Percentiles rank a stretch among this genome's conserved stretches.
These are phyloP conservation scores for Trimorus sp. DNA, from an alignment of 2,888 invertebrate genomes.

Conservation along the genomic window DNA sequence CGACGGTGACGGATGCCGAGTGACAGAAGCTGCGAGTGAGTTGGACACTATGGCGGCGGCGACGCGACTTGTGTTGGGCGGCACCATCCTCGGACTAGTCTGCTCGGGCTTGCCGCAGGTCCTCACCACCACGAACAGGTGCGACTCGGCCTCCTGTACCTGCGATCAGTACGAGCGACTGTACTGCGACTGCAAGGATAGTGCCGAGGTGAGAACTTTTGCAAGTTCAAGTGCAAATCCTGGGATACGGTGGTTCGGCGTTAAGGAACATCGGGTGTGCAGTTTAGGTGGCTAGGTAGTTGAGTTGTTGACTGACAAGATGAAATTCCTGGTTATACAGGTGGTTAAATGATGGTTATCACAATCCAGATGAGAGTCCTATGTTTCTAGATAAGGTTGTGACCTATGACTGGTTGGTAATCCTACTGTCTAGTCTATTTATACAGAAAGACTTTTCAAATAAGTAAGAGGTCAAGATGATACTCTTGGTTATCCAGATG, in stretches of 20 bases:
- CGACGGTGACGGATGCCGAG: conserved; percentile 51
- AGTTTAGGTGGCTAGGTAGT: not conserved
- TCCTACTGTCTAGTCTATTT: no score
- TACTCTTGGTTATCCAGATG: not conserved
- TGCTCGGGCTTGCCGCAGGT: conserved; percentile 73
- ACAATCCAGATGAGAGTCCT: no score
- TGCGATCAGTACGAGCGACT: conserved; percentile 84
- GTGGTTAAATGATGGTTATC: no score
- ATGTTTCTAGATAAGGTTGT: no score
- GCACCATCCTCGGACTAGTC: conserved; percentile 78
- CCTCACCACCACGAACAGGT: conserved; percentile 76
- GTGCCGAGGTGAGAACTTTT: conserved; percentile 80
- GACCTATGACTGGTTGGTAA: no score
- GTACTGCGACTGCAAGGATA: conserved; percentile 83
- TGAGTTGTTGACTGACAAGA: no score
- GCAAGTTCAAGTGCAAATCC: not conserved
- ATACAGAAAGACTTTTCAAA: no score
- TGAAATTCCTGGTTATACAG: no score
- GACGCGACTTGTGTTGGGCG: conserved; percentile 75
- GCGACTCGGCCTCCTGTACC: conserved; percentile 83
- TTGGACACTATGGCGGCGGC: conserved; percentile 74
- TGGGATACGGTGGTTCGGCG: not conserved
- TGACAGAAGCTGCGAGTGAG: conserved; percentile 41
- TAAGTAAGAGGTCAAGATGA: no score
- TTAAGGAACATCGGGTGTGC: not conserved